Percentiles rank a stretch among this genome's conserved stretches.
Conservation (phyloP, 2,113 vertebrate species). For the Maccullochella peelii region DNA sequence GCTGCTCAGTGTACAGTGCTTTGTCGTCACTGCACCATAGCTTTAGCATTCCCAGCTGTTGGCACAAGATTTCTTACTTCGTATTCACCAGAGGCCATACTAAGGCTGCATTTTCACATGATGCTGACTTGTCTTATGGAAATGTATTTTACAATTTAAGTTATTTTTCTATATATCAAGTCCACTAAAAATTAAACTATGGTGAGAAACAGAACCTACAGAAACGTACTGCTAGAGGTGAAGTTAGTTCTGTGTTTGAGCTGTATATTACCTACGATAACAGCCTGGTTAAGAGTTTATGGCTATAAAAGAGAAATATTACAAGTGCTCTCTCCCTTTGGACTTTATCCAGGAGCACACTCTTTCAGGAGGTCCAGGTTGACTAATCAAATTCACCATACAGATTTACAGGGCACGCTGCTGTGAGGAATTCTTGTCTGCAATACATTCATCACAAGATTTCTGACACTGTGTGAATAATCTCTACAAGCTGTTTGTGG, state of each 20-base stretch:
- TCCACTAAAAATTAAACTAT: neutral
- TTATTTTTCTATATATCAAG: neutral
- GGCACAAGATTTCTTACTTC: constrained; percentile 8
- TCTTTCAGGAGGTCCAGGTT: constrained; percentile 26
- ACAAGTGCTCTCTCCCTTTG: constrained; percentile 1
- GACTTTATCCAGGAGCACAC: constrained; percentile 11
- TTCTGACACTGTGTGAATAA: constrained; percentile 41
- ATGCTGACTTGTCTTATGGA: too few species aligned
- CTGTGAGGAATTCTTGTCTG: constrained; percentile 11
- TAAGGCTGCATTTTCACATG: neutral
- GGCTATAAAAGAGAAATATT: constrained; percentile 47
- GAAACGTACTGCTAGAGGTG: neutral
- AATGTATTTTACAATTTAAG: neutral
- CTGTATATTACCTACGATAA: constrained; percentile 17
- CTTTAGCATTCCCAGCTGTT: constrained; percentile 53
- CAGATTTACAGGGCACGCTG: constrained; percentile 46
- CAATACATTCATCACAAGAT: constrained; percentile 36
- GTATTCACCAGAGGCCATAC: neutral
- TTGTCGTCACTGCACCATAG: constrained; percentile 19
- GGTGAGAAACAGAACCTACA: neutral
- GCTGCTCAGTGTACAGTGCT: too few species aligned
- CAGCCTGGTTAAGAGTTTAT: constrained; percentile 20
- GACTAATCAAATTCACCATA: constrained; percentile 47
- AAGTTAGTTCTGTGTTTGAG: constrained; percentile 4
- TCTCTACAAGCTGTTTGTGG: constrained; percentile 45